Evolutionary conservation across 2,113 vertebrate genomes (phyloP).

Genomic region (Pseudonaja textilis): DNA sequence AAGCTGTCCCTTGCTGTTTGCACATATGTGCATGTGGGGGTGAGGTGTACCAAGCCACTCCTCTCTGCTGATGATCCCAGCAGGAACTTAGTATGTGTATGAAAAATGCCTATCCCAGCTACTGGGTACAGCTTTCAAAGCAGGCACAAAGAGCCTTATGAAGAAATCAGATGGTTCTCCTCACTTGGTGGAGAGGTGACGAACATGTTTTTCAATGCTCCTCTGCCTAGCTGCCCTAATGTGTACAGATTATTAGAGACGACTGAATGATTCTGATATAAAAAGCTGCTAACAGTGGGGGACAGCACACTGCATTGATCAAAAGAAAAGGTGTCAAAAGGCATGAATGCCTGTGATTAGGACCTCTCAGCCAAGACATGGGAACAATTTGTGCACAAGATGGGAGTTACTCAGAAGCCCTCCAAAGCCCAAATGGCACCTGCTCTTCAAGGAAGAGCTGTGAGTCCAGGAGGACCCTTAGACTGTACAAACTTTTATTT

Average conservation of each 20-base stretch:
- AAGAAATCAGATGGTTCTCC: not conserved
- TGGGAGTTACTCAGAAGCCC: not conserved
- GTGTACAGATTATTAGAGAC: not conserved
- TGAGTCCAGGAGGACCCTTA: not conserved
- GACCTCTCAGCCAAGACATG: not conserved
- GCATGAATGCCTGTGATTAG: not conserved
- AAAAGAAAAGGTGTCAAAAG: not conserved
- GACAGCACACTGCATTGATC: not conserved
- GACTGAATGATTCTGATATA: not conserved
- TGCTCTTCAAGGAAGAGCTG: not conserved
- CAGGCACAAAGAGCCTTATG: not conserved
- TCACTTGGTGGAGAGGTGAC: not conserved
- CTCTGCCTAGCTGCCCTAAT: not conserved
- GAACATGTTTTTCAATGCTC: not conserved
- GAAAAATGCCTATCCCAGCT: not conserved
- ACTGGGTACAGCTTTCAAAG: not conserved
- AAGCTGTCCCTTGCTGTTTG: not conserved
- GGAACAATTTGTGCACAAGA: not conserved
- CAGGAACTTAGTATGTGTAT: not conserved
- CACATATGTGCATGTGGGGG: not conserved
- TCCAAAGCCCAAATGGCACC: not conserved
- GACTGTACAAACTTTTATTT: not conserved
- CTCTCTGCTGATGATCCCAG: not conserved
- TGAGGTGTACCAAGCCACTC: not conserved
- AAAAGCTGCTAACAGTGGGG: too few species aligned